Base-by-base conservation (phyloP, 2,797 vertebrate genomes). In the Enteromius radiatus region DNA sequence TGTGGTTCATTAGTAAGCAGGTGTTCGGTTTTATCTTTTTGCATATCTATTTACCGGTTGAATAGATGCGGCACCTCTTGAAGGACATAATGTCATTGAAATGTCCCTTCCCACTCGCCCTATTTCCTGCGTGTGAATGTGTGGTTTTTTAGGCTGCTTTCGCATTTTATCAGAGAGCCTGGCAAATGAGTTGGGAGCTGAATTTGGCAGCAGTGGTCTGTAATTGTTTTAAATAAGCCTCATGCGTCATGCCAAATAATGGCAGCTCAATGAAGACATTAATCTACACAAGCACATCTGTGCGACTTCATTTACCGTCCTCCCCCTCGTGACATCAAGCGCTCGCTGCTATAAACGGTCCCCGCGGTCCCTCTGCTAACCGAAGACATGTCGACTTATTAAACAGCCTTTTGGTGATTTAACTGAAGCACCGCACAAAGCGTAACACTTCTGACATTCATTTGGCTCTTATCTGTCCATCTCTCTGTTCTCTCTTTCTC, bases 201-300 rank as follows among this genome's bases (percentile, higher is more conserved):
- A 92, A 91, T 92, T 90, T 92, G 87, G 88, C 87, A 90, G 92
- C 92, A 89, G 88, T 87, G 88, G 84, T 85, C 83, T 87, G 88
- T 94, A 94, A 94, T 93, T 92, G 92, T 93, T 93, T 93, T 90
- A 93, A 93, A 94, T 93, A 92, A 92, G 90, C 91, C 90, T 91
- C 91, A 88, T 90, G 91, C 89, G 89, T 93, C 91, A 88, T 80
- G 84, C 86, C 88, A 89, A 90, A 91, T 93, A 94, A 94, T 91
- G 92, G 90, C 91, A 90, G 76, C 64, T 88, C 91, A 92, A 89
- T 88, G 67, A 85, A 84, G 88, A 92, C 91, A 93, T 93, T 92
- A 92, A 93, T 94, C 94, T 93, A 89, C 91, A 93, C 88, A 88
- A 89, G 90, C 91, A 92, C 94, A 93, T 93, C 92, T 93, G 93